Evolutionary conservation across 1,140 invertebrate species (phyloP), one percentile per base, ranked within the genome.

Genomic region (Halictus rubicundus): DNA sequence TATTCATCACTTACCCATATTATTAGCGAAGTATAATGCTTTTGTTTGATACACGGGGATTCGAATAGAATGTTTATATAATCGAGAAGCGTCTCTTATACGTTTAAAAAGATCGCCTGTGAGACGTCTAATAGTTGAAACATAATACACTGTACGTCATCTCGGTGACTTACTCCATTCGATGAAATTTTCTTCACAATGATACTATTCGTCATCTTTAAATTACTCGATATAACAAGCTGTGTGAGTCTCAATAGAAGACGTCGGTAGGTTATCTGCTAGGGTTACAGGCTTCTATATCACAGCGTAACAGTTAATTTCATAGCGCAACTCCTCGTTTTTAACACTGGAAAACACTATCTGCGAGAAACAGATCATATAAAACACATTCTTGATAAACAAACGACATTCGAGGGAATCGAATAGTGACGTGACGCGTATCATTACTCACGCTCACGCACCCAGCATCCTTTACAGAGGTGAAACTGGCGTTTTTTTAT

Each of bases 1-100:
- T 23, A 19, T 21, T n/a, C 39, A 21, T 21, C 25, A 49, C 78
- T 77, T 57, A 85, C 83, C 83, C 83, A 85, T 85, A 85, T 85
- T 85, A 84, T 84, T 80, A 16, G 19, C 23, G 27, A 84, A 19
- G 16, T 80, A 49, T 64, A 64, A 60, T n/a, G 60, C 81, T 68
- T 46, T 9, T 39, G 0, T 59, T 14, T 23, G 25, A 32, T 42
- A 74, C 21, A 74, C 23, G 23, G 32, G 32, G 80, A 49, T 60
- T 76, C 27, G 46, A 60, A 42, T 76, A 16, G 32, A 84, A 76
- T 66, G 49, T 76, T 84, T 68, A 79, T 54, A 57, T 83, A 77
- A 77, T 49, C 57, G 8, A 32, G 32, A 46, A n/a, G 6, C 9
- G 27, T 61, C 69, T 32, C n/a, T 64, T 23, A 64, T 12, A 63